Evolutionary conservation across 2,888 invertebrate genomes (phyloP), one percentile per base, ranked within the genome.

Genomic region (Heliconius aoede): DNA sequence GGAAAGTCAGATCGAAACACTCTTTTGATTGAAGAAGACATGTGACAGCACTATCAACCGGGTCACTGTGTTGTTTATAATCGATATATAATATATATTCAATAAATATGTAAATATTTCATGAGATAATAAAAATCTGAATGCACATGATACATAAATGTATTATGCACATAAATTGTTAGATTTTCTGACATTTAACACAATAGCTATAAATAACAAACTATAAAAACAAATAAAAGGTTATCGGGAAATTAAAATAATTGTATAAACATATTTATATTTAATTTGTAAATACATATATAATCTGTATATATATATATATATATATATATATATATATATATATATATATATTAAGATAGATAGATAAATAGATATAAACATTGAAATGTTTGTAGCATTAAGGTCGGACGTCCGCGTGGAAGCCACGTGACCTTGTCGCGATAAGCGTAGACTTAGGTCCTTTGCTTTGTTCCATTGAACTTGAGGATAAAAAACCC

Each of bases 391-490:
- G 75, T 76, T 78, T 72, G 7, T 68, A 74, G 65, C 76, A 76
- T 76, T 77, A 74, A 76, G 79, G 77, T 76, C 80, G 76, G 75
- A 73, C 40, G 72, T 77, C 76, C 77, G 79, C 74, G 78, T 78
- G 76, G 67, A 78, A 77, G 74, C 76, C 76, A 61, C 71, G 77
- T 78, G 80, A 77, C 80, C 78, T 81, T 76, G 60, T 76, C 60
- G 62, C 75, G 74, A 77, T 80, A 81, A 55, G 40, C 73, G 73
- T 32, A 62, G 32, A 24, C n/a, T 26, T 71, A 36, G 18, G 55
- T 71, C 71, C 64, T 71, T 72, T 55, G 11, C 30, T 58, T 40
- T 60, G 40, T 51, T 36, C n/a, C 69, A 55, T 24, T 71, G 61
- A 60, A 68, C 28, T 60, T 46, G 28, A 60, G 11, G 64, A 64